Conservation (phyloP, 92 coral and sea anemone genomes). For the Heliopora coerulea region DNA sequence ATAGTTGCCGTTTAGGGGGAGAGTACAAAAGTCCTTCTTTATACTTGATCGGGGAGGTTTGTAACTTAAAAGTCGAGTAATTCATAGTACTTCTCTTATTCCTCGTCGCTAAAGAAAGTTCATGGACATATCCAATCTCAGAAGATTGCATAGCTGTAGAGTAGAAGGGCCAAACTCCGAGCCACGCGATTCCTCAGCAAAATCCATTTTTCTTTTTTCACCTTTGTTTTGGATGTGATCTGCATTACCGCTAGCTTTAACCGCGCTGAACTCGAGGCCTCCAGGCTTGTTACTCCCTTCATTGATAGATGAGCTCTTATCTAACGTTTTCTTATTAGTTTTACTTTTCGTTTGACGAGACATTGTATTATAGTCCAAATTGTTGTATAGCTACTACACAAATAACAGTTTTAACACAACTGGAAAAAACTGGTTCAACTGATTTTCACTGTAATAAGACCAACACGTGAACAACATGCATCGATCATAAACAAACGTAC, state of each 20-base stretch:
- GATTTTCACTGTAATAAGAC: slow-evolving; percentile 6
- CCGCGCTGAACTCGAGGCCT: neutral
- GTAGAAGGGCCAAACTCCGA: slow-evolving; percentile 21
- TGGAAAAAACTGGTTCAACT: neutral
- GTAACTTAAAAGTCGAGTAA: slow-evolving; percentile 14
- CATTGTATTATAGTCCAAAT: slow-evolving; percentile 4
- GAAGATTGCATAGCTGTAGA: slow-evolving; percentile 16
- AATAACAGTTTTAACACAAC: neutral
- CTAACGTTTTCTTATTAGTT: slow-evolving; percentile 4
- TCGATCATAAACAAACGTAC: slow-evolving; percentile 1
- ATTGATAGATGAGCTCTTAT: slow-evolving; percentile 15
- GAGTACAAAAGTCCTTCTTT: slow-evolving; percentile 18
- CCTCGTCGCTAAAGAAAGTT: neutral
- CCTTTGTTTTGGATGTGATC: slow-evolving; percentile 5
- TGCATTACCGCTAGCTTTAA: neutral
- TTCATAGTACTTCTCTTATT: slow-evolving; percentile 12
- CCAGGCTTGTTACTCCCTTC: neutral
- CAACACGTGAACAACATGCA: slow-evolving; percentile 18
- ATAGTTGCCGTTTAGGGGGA: slow-evolving; percentile 1
- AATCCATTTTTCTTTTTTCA: slow-evolving; percentile 13
- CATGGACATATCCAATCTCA: slow-evolving; percentile 14
- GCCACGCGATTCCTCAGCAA: neutral
- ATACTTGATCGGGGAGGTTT: slow-evolving; percentile 15
- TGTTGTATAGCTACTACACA: slow-evolving; percentile 4
- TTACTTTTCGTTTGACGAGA: slow-evolving; percentile 14